Percentiles rank a stretch among this genome's conserved stretches.
Evolutionary conservation across 2,888 invertebrate genomes (phyloP).

Genomic region (Cosmorhoe ocellata): DNA sequence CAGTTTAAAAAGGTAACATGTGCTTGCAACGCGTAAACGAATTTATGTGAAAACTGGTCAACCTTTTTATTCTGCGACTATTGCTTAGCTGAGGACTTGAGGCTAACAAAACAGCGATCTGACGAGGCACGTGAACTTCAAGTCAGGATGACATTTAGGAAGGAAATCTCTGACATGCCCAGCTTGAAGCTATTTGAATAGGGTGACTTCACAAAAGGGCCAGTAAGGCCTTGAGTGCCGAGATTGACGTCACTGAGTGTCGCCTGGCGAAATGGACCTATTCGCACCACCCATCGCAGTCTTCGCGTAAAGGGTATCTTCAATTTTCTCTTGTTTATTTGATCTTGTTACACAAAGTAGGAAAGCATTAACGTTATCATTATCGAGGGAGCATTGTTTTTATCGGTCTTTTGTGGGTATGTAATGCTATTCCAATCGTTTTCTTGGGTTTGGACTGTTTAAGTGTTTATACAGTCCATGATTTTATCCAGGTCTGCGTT

Average conservation of each 20-base stretch:
- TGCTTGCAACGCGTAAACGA: too few species aligned
- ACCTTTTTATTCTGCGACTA: too few species aligned
- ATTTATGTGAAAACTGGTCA: too few species aligned
- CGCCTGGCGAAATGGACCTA: slow-evolving; percentile 26
- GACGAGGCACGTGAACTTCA: slow-evolving; percentile 8
- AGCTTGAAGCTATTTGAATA: slow-evolving; percentile 19
- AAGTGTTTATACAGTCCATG: too few species aligned
- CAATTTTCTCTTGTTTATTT: slow-evolving; percentile 26
- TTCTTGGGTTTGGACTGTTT: too few species aligned
- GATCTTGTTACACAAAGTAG: slow-evolving; percentile 27
- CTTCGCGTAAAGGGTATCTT: slow-evolving; percentile 26
- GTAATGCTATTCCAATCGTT: not conserved
- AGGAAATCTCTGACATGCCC: slow-evolving; percentile 12
- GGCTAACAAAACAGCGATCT: not conserved
- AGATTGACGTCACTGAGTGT: slow-evolving; percentile 31
- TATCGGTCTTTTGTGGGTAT: not conserved
- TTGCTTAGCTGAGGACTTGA: not conserved
- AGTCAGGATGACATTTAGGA: slow-evolving; percentile 21
- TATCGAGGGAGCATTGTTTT: slow-evolving; percentile 3
- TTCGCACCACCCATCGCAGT: slow-evolving; percentile 28
- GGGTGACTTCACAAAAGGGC: slow-evolving; percentile 36
- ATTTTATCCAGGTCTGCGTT: too few species aligned
- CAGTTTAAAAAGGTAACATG: too few species aligned
- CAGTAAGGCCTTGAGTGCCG: slow-evolving; percentile 31
- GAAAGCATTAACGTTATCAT: slow-evolving; percentile 17